A percentile compares a stretch with the other conserved stretches of the same genome.
Conservation (phyloP, 2,888 invertebrate genomes). For the Eristalis arbustorum region DNA sequence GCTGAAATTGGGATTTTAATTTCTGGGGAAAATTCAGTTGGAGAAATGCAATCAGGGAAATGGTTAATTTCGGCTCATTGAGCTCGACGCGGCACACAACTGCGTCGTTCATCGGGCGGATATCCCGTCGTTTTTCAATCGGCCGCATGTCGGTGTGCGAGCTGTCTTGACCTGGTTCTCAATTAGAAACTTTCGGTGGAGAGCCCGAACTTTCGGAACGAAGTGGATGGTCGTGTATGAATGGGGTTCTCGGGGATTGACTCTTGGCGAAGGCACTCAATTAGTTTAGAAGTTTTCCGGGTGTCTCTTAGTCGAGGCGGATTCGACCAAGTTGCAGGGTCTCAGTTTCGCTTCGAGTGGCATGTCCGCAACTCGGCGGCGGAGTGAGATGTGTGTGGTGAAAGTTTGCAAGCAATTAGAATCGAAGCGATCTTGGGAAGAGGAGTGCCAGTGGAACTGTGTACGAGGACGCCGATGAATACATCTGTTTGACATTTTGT, state of each 20-base stretch:
- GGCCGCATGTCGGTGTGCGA: not conserved
- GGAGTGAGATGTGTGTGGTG: not conserved
- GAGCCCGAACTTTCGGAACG: not conserved
- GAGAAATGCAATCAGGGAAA: slow-evolving; percentile 44
- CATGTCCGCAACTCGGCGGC: too few relatives aligned
- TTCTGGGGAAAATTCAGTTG: slow-evolving; percentile 29
- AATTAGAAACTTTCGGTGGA: not conserved
- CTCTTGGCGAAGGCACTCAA: not conserved
- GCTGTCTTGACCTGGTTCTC: not conserved
- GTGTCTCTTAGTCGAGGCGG: not conserved
- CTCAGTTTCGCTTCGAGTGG: not conserved
- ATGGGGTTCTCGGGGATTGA: not conserved
- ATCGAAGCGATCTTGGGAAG: not conserved
- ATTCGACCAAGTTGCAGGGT: not conserved
- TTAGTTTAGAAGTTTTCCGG: not conserved
- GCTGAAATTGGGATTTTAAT: slow-evolving; percentile 41
- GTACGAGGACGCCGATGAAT: too few relatives aligned
- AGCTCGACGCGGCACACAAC: not conserved
- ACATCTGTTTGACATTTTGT: too few relatives aligned
- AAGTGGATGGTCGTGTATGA: not conserved
- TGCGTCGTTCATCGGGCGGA: slow-evolving; percentile 14
- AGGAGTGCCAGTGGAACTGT: not conserved
- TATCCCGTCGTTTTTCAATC: not conserved
- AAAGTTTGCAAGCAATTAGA: not conserved
- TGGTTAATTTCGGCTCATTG: slow-evolving; percentile 32